phyloP scores from a whole-genome alignment of 2,113 vertebrate species.

The Myxocyprinus asiaticus region DNA sequence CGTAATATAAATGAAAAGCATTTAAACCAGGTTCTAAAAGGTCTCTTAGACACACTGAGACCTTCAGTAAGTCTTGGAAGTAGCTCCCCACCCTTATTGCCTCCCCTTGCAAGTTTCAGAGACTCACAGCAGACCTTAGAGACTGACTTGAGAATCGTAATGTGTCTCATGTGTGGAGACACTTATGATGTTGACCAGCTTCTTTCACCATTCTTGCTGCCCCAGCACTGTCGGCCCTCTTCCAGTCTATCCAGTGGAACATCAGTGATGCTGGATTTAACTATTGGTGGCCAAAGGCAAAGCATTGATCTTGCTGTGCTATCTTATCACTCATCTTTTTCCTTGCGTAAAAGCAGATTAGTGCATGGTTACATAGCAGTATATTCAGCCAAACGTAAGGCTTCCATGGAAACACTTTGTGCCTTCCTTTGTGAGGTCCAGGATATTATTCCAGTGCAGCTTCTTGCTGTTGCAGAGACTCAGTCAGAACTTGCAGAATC shows the following conservation, averaged over 20 bases:
- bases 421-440: constrained; percentile 96
- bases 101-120: constrained; percentile 75
- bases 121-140: constrained; percentile 80
- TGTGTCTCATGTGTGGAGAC: constrained; percentile 97
- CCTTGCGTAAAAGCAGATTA: constrained; percentile 84
- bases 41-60: constrained; percentile 84
- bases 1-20: constrained; percentile 91
- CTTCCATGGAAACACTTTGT: constrained; percentile 90
- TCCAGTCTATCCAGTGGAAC: constrained; percentile 72
- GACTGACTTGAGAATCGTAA: constrained; percentile 84
- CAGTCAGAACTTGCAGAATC: constrained; percentile 80
- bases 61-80: constrained; percentile 69
- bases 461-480: constrained; percentile 85
- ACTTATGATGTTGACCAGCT: constrained; percentile 85
- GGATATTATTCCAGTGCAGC: constrained; percentile 92
- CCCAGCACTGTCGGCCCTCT: constrained; percentile 81
- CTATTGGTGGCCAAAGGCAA: constrained; percentile 81
- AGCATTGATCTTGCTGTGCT: constrained; percentile 85
- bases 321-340: constrained; percentile 93
- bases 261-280: constrained; percentile 84
- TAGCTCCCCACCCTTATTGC: constrained; percentile 71
- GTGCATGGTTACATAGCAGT: constrained; percentile 93
- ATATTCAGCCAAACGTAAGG: constrained; percentile 87
- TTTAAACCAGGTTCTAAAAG: constrained; percentile 87
- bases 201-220: constrained; percentile 84